Evolutionary conservation across 2,797 vertebrate species (phyloP), one percentile per base, ranked within the genome.

Genomic region (Epinephelus coioides): DNA sequence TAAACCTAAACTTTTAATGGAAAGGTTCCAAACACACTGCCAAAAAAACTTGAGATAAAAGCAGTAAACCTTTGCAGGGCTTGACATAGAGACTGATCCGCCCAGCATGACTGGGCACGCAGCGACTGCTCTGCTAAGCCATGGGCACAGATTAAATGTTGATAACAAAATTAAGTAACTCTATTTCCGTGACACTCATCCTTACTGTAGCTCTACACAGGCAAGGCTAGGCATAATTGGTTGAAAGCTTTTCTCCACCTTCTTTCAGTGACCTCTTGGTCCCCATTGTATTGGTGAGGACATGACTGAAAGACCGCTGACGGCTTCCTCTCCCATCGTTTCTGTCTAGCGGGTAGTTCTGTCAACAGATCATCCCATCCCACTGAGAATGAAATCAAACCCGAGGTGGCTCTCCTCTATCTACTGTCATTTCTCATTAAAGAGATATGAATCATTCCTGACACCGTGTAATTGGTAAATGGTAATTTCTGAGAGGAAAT

Each of bases 401-500:
- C 86, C 75, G 82, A 80, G 87, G 88, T 87, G 87, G 79, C 86
- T 83, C 82, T 87, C 86, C 79, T 83, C 88, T 90, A 90, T 93
- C 92, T 87, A 53, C 92, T 94, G 94, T 92, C 94, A 92, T 94
- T 95, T 94, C 92, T 94, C 94, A 94, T 94, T 94, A 93, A 89
- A 86, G 87, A 91, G 93, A 94, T 94, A 94, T 87, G 90, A 91
- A 94, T 94, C 93, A 90, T 57, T 90, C 89, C 91, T 92, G 93
- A 94, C 93, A 91, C 91, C 79, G 82, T 93, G 90, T 95, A 95
- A 94, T 94, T 95, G 94, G 90, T 90, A 92, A 92, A 94, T 93
- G 93, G 91, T 94, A 92, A 93, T 94, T 95, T 94, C 89, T 91
- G 84, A 93, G 89, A 90, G 88, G 86, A 91, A 91, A 92, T 91